Base-by-base conservation (phyloP, 1,140 invertebrate genomes). In the Riptortus pedestris region DNA sequence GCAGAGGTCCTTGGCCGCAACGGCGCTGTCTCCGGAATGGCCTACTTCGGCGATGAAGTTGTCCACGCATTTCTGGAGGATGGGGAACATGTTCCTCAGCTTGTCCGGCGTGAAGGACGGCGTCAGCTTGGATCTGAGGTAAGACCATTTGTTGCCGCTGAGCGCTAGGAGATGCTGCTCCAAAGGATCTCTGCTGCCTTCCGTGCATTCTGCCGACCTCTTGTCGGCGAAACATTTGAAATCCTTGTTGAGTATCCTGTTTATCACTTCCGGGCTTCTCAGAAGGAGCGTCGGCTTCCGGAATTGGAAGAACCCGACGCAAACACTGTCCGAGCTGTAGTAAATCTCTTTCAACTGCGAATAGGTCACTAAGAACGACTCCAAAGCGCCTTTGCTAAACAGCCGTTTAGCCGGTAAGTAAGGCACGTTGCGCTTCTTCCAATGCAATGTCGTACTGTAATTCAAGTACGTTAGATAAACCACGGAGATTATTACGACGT, bases 41-140 rank as follows among this genome's bases (percentile, higher is more conserved):
- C 33, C 52, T 51, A 72, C 59, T 24, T 51, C 69, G 7, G 72
- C 65, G 2, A 71, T 65, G 31, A 81, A 58, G 18, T 68, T 64
- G 24, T 76, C 72, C 2, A 74, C 74, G 52, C 75, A 73, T 33
- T 77, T 72, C 16, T 75, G 70, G 2, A 81, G 67, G 0, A 77
- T 72, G 2, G 66, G 65, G 12, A 81, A 79, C 77, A 83, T 81
- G 0, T 67, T 69, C 68, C 80, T 82, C 11, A 83, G 71, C 71
- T 81, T 83, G 2, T 75, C 77, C 0, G 80, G 74, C 0, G 79
- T 79, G 66, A 84, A 83, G 3, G 78, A 76, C 0, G 81, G 80
- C 0, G 76, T 76, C 2, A 84, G 62, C 62, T 80, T 79, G 0
- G 70, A 67, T 29, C 81, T 71, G 0, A 83, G 60, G 31, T 70